These are phyloP conservation scores for Agrochola lychnidis DNA, from an alignment of 2,888 invertebrate species.

Conservation along the genomic window DNA sequence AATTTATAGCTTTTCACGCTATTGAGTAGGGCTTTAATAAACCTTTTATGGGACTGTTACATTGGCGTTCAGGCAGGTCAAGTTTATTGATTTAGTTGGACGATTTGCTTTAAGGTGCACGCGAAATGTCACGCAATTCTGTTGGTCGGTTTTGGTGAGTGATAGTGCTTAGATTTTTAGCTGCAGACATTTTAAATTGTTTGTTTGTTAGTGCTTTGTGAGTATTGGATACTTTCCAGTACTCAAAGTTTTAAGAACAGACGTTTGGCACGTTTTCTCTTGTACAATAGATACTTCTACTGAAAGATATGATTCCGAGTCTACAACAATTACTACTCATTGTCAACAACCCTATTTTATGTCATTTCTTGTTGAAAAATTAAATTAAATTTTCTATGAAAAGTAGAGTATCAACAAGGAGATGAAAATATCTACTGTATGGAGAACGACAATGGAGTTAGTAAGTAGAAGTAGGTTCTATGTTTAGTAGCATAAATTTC, in stretches of 20 bases:
- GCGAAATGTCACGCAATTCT: conserved; percentile 27
- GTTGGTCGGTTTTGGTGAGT: conserved; percentile 13
- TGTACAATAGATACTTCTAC: conserved; percentile 10
- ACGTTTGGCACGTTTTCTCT: conserved; percentile 22
- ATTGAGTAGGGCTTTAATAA: conserved; percentile 65
- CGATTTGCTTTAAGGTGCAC: conserved; percentile 40
- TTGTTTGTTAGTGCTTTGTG: conserved; percentile 7
- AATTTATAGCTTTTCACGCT: conserved; percentile 68
- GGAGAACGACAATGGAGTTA: neutral
- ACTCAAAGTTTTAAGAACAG: neutral
- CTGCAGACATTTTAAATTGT: conserved; percentile 4
- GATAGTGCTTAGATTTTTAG: neutral
- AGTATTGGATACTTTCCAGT: conserved; percentile 32
- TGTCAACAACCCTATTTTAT: neutral
- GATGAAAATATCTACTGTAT: neutral
- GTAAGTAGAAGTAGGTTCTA: neutral
- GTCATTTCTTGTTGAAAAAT: neutral
- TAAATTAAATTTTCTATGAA: conserved; percentile 1
- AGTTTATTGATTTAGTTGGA: conserved; percentile 67
- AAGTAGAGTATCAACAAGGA: conserved; percentile 7
- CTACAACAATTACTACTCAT: neutral
- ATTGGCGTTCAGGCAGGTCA: conserved; percentile 73
- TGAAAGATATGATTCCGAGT: conserved; percentile 30
- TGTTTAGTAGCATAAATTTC: neutral
- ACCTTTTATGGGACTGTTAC: conserved; percentile 67